Percentiles rank a stretch among this genome's conserved stretches.
phyloP scores from a whole-genome alignment of 2,888 invertebrate species.

The Scaptodrosophila latifasciaeformis region DNA sequence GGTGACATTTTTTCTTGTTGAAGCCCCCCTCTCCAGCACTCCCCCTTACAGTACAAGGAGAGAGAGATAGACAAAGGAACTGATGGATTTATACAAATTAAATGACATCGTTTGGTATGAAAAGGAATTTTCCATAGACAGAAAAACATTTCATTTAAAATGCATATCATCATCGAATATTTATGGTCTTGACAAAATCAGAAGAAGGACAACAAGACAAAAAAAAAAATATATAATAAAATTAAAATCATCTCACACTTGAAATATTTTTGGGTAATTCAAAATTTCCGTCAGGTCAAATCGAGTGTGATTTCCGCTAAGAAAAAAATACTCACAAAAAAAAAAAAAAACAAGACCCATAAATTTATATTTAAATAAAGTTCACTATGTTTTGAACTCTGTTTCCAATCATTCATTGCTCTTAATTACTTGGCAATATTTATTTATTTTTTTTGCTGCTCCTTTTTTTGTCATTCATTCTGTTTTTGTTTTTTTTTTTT shows the following conservation, averaged over 20 bases:
- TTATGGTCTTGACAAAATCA: no score
- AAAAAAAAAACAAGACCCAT: conserved; percentile 16
- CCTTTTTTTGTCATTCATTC: background rate
- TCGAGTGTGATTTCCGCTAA: no score
- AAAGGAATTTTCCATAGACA: conserved; percentile 40
- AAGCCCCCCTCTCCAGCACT: no score
- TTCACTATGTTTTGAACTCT: no score
- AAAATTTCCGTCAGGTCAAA: no score
- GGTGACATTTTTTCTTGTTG: conserved; percentile 6
- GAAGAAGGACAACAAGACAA: background rate
- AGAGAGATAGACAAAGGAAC: conserved; percentile 45
- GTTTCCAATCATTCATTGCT: background rate
- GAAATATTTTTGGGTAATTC: no score
- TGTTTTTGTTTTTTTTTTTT: conserved; percentile 23
- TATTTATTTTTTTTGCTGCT: background rate
- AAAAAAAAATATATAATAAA: no score
- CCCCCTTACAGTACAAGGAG: no score
- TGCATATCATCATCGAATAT: conserved; percentile 59
- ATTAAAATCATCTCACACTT: no score
- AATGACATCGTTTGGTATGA: conserved; percentile 42
- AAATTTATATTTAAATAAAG: no score
- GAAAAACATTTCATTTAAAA: conserved; percentile 62
- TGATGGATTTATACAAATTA: conserved; percentile 69
- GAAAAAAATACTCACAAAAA: no score
- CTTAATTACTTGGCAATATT: background rate